phyloP scores from a whole-genome alignment of 2,113 vertebrate genomes.

The Turnix velox region DNA sequence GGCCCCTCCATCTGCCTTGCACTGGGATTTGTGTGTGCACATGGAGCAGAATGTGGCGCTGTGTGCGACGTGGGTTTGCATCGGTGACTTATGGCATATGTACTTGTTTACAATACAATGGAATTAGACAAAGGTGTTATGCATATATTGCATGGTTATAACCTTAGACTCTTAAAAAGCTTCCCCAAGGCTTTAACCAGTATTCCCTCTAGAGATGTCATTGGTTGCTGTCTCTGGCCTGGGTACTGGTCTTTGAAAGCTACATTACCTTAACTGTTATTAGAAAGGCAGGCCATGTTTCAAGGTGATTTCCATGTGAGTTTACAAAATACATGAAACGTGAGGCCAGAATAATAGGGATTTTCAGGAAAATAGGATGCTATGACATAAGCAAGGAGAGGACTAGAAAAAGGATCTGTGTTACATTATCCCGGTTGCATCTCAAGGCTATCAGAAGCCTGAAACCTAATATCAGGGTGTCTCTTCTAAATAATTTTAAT shows the following conservation, averaged over 20 bases:
- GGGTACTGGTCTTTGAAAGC: background rate
- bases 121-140: background rate
- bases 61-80: background rate
- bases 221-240: background rate
- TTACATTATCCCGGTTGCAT: background rate
- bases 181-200: background rate
- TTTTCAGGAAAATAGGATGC: background rate
- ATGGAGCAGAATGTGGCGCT: background rate
- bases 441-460: background rate
- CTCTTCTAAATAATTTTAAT: background rate
- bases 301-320: background rate
- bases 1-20: conserved; percentile 71
- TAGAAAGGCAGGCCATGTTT: background rate
- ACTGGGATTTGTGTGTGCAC: conserved; percentile 30
- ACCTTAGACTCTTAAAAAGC: background rate
- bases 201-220: background rate
- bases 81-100: background rate
- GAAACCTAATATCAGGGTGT: background rate
- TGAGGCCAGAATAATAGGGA: background rate
- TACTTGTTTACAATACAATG: background rate
- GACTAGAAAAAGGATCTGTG: background rate
- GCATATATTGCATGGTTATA: background rate
- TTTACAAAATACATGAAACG: fast-evolving
- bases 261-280: background rate
- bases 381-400: background rate